Evolutionary conservation across 2,888 invertebrate genomes (phyloP).

Genomic region (Meteorus cinctellus): DNA sequence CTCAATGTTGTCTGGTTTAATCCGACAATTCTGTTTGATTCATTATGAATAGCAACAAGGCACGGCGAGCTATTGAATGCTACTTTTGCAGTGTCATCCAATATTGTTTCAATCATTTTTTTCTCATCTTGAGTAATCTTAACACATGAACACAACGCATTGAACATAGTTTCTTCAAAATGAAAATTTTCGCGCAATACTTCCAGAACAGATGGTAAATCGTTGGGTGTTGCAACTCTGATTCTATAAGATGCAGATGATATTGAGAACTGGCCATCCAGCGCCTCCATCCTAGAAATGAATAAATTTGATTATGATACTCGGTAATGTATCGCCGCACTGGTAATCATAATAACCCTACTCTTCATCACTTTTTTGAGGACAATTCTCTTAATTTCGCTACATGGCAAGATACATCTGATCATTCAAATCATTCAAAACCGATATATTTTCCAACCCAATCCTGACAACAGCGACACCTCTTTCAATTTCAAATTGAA

Average conservation of each 20-base stretch:
- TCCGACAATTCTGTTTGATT: slow-evolving; percentile 48
- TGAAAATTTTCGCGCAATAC: slow-evolving; percentile 55
- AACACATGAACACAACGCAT: slow-evolving; percentile 45
- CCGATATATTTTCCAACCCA: no score
- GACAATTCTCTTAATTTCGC: no score
- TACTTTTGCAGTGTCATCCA: slow-evolving; percentile 48
- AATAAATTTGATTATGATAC: background rate
- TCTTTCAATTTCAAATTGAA: no score
- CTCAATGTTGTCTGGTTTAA: slow-evolving; percentile 46
- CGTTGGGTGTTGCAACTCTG: slow-evolving; percentile 40
- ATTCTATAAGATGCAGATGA: slow-evolving; percentile 40
- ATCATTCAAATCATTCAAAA: no score
- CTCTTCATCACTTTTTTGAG: no score
- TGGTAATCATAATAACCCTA: no score
- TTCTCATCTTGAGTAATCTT: slow-evolving; percentile 43
- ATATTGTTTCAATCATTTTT: slow-evolving; percentile 51
- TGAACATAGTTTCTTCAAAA: slow-evolving; percentile 57
- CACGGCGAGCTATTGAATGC: slow-evolving; percentile 53
- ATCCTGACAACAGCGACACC: no score
- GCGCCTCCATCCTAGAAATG: background rate
- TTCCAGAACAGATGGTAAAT: slow-evolving; percentile 47
- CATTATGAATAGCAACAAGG: slow-evolving; percentile 47
- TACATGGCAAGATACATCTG: no score
- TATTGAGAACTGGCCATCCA: background rate
- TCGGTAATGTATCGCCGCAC: no score